Evolutionary conservation across 1,140 invertebrate species (phyloP).

Genomic region (Sycophaga agraensis): DNA sequence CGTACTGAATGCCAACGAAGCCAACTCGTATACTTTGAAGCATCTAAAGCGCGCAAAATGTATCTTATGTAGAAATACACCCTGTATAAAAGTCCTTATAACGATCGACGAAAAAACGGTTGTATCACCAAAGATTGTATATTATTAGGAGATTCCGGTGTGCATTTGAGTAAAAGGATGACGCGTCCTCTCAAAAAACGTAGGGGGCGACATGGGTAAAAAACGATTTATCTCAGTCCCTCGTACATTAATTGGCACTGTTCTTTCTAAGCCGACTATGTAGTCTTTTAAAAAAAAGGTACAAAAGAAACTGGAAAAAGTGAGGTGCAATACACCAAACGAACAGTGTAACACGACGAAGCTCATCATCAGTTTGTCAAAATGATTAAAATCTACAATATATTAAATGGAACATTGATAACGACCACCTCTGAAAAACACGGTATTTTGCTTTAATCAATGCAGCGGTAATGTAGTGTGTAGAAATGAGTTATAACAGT

Average conservation of each 20-base stretch:
- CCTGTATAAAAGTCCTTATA: conserved; percentile 31
- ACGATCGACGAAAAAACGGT: conserved; percentile 24
- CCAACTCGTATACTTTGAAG: conserved; percentile 24
- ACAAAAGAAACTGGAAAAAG: no score
- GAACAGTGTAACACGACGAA: no score
- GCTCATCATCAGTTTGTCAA: no score
- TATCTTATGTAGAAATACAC: conserved; percentile 27
- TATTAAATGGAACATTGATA: no score
- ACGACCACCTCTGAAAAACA: background rate
- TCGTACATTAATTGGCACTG: conserved; percentile 19
- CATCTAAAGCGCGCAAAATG: conserved; percentile 12
- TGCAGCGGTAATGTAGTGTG: background rate
- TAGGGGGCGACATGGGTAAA: conserved; percentile 5
- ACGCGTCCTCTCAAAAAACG: conserved; percentile 16
- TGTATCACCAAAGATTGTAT: conserved; percentile 24
- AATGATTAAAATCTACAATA: no score
- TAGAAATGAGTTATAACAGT: conserved; percentile 7
- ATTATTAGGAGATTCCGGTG: conserved; percentile 23
- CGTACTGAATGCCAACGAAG: conserved; percentile 8
- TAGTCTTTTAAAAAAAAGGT: background rate
- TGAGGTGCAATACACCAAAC: no score
- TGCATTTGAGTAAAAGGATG: conserved; percentile 25
- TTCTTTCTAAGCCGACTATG: background rate
- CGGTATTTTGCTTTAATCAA: background rate
- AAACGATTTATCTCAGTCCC: conserved; percentile 18